A percentile compares a stretch with the other conserved stretches of the same genome.
Evolutionary conservation across 1,140 invertebrate genomes (phyloP).

Genomic region (Trachymyrmex septentrionalis): DNA sequence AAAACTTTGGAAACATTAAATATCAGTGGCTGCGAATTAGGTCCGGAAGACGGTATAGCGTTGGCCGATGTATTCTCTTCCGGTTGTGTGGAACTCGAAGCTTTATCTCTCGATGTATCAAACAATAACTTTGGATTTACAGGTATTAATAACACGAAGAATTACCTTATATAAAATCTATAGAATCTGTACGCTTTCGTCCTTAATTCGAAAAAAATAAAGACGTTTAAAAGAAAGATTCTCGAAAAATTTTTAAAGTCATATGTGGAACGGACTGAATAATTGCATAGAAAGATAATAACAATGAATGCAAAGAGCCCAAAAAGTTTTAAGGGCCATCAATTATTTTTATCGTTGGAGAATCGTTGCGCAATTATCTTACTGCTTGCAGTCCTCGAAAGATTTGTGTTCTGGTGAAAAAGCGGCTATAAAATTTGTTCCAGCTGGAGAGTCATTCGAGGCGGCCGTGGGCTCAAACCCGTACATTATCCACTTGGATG

Average conservation of each 20-base stretch:
- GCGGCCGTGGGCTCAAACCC: constrained; percentile 69
- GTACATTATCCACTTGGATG: constrained; percentile 77
- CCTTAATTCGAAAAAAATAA: not conserved
- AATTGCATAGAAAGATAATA: not conserved
- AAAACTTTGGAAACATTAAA: constrained; percentile 78
- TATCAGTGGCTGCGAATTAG: constrained; percentile 79
- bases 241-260: not conserved
- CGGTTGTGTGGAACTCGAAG: constrained; percentile 64
- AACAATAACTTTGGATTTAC: constrained; percentile 81
- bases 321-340: not conserved
- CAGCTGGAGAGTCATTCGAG: constrained; percentile 80
- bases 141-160: constrained; percentile 72
- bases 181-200: no score
- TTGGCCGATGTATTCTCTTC: constrained; percentile 77
- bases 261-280: not conserved
- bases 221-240: not conserved
- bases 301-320: not conserved
- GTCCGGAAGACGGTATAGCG: constrained; percentile 72
- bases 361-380: constrained; percentile 2
- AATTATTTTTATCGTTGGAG: not conserved
- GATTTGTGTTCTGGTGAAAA: not conserved
- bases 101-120: constrained; percentile 76
- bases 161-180: not conserved
- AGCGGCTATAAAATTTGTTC: constrained; percentile 59
- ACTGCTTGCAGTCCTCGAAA: not conserved